A percentile compares a stretch with the other conserved stretches of the same genome.
These are phyloP conservation scores for Psittacara wagleri DNA, from an alignment of 2,113 vertebrate genomes.

Conservation along the genomic window DNA sequence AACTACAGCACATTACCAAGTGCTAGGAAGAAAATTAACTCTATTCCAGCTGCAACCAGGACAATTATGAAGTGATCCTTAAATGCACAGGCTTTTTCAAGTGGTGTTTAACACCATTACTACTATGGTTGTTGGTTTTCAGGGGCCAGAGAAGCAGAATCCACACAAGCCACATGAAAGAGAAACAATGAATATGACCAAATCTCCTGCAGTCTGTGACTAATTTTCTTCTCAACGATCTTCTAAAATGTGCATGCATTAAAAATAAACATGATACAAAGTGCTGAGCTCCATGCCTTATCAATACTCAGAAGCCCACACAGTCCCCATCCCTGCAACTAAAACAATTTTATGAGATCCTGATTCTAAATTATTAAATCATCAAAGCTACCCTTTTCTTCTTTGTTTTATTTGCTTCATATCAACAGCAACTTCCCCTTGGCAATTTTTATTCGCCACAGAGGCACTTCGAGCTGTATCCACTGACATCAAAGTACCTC, in stretches of 20 bases:
- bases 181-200: not conserved
- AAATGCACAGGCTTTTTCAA: not conserved
- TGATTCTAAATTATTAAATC: not conserved
- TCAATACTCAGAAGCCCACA: not conserved
- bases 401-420: constrained; percentile 7
- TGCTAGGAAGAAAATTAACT: not conserved
- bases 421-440: not conserved
- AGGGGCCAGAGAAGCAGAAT: not conserved
- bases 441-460: not conserved
- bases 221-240: not conserved
- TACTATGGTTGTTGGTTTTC: not conserved
- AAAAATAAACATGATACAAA: not conserved
- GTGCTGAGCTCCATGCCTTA: not conserved
- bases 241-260: not conserved
- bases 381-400: not conserved
- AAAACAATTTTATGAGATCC: not conserved
- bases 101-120: not conserved
- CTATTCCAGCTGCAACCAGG: not conserved
- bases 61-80: not conserved
- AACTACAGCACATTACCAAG: not conserved
- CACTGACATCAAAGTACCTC: not conserved
- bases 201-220: not conserved
- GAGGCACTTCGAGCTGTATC: not conserved
- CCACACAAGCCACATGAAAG: not conserved
- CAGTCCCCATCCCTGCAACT: not conserved